Evolutionary conservation across 2,113 vertebrate genomes (phyloP).

Genomic region (Sinosuthora webbiana): DNA sequence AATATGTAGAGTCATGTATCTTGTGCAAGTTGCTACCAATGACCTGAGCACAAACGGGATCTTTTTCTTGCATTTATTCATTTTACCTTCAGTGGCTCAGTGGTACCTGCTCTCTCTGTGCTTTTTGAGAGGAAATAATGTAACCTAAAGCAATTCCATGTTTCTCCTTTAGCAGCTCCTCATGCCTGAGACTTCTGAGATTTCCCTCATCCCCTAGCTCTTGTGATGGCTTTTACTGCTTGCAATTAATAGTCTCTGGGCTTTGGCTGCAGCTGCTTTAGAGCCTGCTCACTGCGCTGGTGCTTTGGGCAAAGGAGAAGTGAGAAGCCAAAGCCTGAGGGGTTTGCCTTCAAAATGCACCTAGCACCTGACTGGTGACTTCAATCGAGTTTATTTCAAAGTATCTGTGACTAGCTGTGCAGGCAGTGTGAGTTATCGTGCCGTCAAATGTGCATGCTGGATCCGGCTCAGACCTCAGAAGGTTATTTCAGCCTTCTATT

Average conservation of each 20-base stretch:
- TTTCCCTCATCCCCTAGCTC: not conserved
- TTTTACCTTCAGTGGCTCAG: not conserved
- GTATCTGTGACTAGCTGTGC: not conserved
- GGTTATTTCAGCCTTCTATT: constrained; percentile 45
- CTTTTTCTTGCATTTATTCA: not conserved
- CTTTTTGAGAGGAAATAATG: not conserved
- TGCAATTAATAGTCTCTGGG: not conserved
- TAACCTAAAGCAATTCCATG: not conserved
- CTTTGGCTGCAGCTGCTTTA: not conserved
- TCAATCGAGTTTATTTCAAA: constrained; percentile 17
- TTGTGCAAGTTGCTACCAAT: not conserved
- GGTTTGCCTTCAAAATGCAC: not conserved
- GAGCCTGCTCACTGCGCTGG: not conserved
- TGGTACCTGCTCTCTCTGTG: not conserved
- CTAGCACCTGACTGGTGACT: not conserved
- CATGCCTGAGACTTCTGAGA: not conserved
- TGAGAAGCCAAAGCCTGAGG: not conserved
- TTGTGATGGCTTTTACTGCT: not conserved
- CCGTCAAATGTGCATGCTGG: not conserved
- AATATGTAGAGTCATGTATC: not conserved
- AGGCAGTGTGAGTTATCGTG: not conserved
- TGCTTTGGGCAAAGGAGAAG: not conserved
- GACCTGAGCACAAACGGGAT: not conserved
- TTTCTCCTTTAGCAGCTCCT: not conserved
- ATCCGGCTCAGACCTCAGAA: not conserved